Evolutionary conservation across 2,888 invertebrate genomes (phyloP).

Genomic region (Cabera pusaria): DNA sequence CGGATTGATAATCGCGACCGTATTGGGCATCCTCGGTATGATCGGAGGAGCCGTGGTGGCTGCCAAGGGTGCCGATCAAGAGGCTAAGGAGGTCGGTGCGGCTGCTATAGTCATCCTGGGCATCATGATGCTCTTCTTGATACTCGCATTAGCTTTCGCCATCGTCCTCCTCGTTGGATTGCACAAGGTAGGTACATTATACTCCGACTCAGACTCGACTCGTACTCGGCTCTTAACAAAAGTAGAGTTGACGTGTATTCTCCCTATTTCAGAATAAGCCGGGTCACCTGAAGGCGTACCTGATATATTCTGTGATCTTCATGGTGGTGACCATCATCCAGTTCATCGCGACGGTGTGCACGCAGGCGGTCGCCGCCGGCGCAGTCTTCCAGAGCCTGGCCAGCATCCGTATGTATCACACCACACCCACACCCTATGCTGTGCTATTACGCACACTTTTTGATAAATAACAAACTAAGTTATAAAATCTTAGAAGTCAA

Average conservation of each 20-base stretch:
- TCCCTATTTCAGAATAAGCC: conserved; percentile 36
- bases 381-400: not conserved
- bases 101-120: not conserved
- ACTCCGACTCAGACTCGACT: too few relatives aligned
- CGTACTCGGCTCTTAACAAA: too few relatives aligned
- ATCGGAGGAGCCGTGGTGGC: not conserved
- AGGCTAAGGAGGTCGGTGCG: not conserved
- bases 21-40: conserved; percentile 3
- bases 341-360: not conserved
- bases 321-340: conserved; percentile 20
- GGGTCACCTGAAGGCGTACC: conserved; percentile 34
- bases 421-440: too few relatives aligned
- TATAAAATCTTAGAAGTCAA: too few relatives aligned
- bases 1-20: conserved; percentile 8
- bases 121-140: conserved; percentile 9
- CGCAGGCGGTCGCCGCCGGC: not conserved
- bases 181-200: conserved; percentile 19
- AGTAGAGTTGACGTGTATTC: too few relatives aligned
- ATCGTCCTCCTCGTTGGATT: conserved; percentile 17
- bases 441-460: too few relatives aligned
- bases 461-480: too few relatives aligned
- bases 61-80: not conserved
- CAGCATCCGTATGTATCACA: conserved; percentile 9
- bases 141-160: conserved; percentile 12
- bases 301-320: conserved; percentile 30